Evolutionary conservation across 2,113 vertebrate species (phyloP), one percentile per base, ranked within the genome.

Genomic region (Hyla sarda): DNA sequence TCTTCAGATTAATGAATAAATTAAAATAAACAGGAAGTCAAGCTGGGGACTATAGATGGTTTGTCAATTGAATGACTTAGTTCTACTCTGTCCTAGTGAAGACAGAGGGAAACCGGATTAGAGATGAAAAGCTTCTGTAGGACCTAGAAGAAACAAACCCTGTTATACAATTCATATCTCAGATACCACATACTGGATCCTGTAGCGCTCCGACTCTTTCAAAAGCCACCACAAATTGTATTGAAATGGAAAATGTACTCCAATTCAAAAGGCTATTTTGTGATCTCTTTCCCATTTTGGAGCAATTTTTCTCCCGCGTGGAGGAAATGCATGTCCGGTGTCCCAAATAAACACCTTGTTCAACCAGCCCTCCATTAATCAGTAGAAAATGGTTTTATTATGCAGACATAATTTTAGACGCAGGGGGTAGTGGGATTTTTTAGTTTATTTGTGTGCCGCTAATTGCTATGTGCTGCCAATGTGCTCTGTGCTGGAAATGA

Each of bases 321-420:
- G 45, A 76, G 19, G 37, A 84, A 84, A 75, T 75, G 37, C 32
- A 54, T 32, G 50, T 58, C 32, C 50, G 14, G 14, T 25, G 47
- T 65, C 77, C 48, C 76, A 47, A 58, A 87, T 78, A 87, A 87
- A 82, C 78, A 87, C 54, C 23, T 50, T 74, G 85, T 47, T 34
- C 77, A 73, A 82, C 67, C 67, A 82, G 69, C 25, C 41, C 78
- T 60, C 69, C 28, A 74, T 87, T 87, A 81, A 87, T 82, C 52
- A 50, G 58, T 7, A 62, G 67, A 81, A 87, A 87, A 87, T 81
- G 74, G 78, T 87, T 87, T 87, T 82, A 87, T 87, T 87, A 87
- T 87, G 67, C 78, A 87, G 76, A 81, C n/a, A 72, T 86, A 72
- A 80, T 86, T 86, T 86, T 80, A 86, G 84, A 81, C 19, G 17